These are phyloP conservation scores for Teleopsis dalmanni DNA, from an alignment of 1,140 invertebrate species.

Conservation along the genomic window DNA sequence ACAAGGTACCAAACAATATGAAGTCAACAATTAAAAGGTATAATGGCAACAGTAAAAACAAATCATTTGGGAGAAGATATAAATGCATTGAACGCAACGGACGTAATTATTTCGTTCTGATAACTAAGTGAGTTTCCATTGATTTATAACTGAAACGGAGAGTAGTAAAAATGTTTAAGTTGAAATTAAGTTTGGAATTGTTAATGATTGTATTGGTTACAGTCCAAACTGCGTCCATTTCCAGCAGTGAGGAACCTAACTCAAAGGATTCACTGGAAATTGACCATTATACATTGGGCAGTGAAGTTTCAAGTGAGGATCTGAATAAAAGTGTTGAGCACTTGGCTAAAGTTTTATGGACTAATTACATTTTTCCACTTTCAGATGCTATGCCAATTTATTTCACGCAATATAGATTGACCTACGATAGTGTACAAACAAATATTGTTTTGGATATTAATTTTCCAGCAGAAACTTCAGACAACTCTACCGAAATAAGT, in stretches of 20 bases:
- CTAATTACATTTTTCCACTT: neutral
- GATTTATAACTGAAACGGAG: too few species aligned
- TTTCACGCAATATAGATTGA: neutral
- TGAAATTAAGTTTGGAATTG: too few species aligned
- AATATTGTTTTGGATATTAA: conserved; percentile 7
- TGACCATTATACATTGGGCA: conserved; percentile 8
- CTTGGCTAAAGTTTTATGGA: neutral
- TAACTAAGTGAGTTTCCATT: too few species aligned
- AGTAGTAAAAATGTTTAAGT: too few species aligned
- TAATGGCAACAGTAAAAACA: too few species aligned
- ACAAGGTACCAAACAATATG: too few species aligned
- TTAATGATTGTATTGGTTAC: too few species aligned
- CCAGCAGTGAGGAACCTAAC: neutral
- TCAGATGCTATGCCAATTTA: conserved; percentile 6
- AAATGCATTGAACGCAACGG: too few species aligned
- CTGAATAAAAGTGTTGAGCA: neutral
- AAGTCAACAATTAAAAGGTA: too few species aligned
- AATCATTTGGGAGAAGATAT: too few species aligned
- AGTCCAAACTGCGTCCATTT: neutral
- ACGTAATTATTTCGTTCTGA: too few species aligned
- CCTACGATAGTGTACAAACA: neutral
- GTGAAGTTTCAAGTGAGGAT: neutral
- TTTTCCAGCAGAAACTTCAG: neutral
- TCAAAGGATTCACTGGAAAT: too few species aligned
- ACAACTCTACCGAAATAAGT: neutral